phyloP scores from a whole-genome alignment of 1,140 invertebrate genomes.

The Lineus longissimus region DNA sequence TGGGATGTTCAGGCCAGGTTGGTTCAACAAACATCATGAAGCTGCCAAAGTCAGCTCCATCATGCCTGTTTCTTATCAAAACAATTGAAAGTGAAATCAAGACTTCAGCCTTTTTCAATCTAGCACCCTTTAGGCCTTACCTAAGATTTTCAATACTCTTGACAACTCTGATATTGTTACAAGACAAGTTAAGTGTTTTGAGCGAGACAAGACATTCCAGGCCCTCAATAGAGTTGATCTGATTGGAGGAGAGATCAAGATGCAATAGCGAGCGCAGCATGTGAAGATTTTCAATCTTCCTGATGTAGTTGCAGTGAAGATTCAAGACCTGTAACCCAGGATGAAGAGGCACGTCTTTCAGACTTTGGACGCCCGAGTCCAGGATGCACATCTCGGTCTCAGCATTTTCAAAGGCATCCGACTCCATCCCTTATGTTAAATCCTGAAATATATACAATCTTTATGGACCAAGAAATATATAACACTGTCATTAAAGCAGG shows the following conservation, averaged over 20 bases:
- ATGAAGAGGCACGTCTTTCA: conserved; percentile 33
- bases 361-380: conserved; percentile 37
- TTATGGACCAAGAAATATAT: no score
- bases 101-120: not conserved
- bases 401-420: no score
- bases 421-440: no score
- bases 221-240: conserved; percentile 37
- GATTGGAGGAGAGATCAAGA: conserved; percentile 48
- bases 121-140: conserved; percentile 16
- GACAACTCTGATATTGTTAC: conserved; percentile 38
- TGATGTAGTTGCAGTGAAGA: conserved; percentile 46
- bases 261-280: conserved; percentile 33
- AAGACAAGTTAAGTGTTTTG: conserved; percentile 47
- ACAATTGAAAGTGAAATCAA: no score
- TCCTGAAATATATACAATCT: no score
- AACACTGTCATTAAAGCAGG: no score
- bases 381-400: conserved; percentile 39
- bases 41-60: not conserved
- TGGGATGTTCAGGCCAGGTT: not conserved
- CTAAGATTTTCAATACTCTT: conserved; percentile 35
- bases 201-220: conserved; percentile 48
- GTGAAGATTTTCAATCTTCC: conserved; percentile 32
- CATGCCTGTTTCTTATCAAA: not conserved
- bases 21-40: not conserved
- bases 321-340: conserved; percentile 34